phyloP scores from a whole-genome alignment of 2,113 vertebrate species.

The Apodemus sylvaticus region DNA sequence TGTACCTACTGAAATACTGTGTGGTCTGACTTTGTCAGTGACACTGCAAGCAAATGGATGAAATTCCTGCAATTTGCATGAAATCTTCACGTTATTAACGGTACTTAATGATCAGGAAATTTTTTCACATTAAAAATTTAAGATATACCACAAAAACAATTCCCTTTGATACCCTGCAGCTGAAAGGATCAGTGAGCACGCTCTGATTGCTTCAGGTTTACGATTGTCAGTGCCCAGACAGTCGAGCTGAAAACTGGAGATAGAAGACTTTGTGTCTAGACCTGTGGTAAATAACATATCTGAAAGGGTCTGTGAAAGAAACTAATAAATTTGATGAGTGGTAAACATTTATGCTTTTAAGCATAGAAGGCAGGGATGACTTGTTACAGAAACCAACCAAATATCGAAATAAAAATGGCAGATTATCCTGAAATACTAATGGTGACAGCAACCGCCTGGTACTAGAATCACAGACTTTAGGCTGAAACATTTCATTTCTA shows the following conservation, averaged over 20 bases:
- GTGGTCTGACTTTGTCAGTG: background rate
- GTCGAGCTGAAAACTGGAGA: background rate
- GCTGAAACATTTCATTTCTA: slow-evolving; percentile 20
- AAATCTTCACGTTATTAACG: background rate
- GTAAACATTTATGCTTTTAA: background rate
- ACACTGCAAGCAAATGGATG: background rate
- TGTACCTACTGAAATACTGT: background rate
- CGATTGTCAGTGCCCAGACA: too few species aligned
- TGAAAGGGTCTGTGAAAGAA: background rate
- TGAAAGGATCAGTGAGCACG: background rate
- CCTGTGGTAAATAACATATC: background rate
- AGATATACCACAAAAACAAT: background rate
- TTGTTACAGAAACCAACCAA: slow-evolving; percentile 2
- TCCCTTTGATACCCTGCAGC: background rate
- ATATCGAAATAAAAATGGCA: slow-evolving; percentile 1
- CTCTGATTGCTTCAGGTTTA: background rate
- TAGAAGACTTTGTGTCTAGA: background rate
- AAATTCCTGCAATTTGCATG: background rate
- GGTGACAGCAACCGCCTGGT: background rate
- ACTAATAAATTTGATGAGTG: background rate
- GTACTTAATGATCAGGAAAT: background rate
- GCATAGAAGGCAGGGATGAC: background rate
- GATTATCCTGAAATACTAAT: background rate
- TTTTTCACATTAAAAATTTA: background rate
- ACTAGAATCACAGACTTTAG: background rate